Conservation (phyloP, 1,140 invertebrate species). For the Scaptomyza hsui region DNA sequence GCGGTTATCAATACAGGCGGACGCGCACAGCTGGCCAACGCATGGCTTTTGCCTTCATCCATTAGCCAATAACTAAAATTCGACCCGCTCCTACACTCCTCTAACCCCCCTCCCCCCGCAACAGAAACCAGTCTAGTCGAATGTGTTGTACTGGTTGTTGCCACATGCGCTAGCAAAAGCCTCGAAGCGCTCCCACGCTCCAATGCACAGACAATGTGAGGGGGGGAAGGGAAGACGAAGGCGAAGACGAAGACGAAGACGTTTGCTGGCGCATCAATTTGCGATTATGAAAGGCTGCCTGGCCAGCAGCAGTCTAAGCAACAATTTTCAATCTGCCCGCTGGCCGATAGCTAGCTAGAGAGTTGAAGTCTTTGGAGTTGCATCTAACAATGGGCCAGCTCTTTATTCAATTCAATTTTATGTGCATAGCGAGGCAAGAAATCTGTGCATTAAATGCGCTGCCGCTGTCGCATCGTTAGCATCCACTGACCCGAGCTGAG, state of each 20-base stretch:
- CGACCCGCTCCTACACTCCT: not conserved
- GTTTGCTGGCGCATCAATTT: slow-evolving; percentile 77
- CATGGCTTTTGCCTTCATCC: slow-evolving; percentile 36
- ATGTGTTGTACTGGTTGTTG: slow-evolving; percentile 50
- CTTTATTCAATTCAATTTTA: slow-evolving; percentile 78
- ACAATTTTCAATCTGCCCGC: slow-evolving; percentile 43
- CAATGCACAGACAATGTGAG: slow-evolving; percentile 60
- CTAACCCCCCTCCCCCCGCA: not conserved
- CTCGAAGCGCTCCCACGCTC: slow-evolving; percentile 75
- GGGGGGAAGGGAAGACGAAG: too few species aligned
- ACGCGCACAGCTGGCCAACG: slow-evolving; percentile 71
- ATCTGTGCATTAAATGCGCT: slow-evolving; percentile 77
- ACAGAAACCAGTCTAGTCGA: slow-evolving; percentile 14
- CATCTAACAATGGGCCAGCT: slow-evolving; percentile 69
- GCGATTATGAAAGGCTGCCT: slow-evolving; percentile 81
- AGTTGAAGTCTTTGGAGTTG: not conserved
- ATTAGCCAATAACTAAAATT: slow-evolving; percentile 66
- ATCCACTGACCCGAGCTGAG: slow-evolving; percentile 30
- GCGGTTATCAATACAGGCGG: slow-evolving; percentile 70
- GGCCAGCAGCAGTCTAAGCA: slow-evolving; percentile 55
- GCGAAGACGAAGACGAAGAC: slow-evolving; percentile 48
- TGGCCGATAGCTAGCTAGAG: slow-evolving; percentile 20
- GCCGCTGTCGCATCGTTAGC: slow-evolving; percentile 74
- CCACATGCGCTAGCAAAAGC: slow-evolving; percentile 60
- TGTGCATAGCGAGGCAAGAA: slow-evolving; percentile 56